phyloP scores from a whole-genome alignment of 2,113 vertebrate species.

The Macroglossus sobrinus region DNA sequence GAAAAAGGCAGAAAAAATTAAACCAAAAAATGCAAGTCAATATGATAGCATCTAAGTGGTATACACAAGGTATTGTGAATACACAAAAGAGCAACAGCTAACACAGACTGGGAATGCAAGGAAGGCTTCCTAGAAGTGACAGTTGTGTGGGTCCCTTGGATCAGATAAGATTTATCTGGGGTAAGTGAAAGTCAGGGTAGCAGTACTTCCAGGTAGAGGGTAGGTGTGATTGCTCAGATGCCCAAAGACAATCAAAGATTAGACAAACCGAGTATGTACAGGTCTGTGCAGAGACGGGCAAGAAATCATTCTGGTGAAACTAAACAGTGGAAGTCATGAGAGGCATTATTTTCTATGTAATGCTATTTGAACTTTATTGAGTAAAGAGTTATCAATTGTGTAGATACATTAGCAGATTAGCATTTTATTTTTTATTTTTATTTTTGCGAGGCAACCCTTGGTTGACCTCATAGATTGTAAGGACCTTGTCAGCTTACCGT shows the following conservation, averaged over 20 bases:
- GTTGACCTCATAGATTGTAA: too few species aligned
- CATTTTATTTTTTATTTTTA: too few species aligned
- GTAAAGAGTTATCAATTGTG: neutral
- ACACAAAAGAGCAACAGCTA: neutral
- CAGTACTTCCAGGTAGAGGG: neutral
- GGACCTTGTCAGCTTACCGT: too few species aligned
- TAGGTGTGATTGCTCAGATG: neutral
- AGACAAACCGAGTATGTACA: neutral
- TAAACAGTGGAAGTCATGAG: neutral
- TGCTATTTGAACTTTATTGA: neutral
- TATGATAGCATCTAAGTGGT: neutral
- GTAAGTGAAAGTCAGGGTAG: neutral
- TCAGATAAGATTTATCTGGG: too few species aligned
- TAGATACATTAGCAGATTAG: neutral
- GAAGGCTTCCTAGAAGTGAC: neutral
- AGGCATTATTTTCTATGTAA: neutral
- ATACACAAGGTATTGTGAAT: neutral
- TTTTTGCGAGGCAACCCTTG: too few species aligned
- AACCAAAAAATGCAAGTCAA: neutral
- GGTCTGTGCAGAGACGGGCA: neutral
- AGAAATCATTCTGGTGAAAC: neutral
- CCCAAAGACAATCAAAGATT: neutral
- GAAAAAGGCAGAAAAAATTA: neutral
- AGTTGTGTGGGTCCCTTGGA: neutral
- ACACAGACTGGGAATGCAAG: neutral